Base-by-base conservation (phyloP, 1,140 invertebrate species). In the Heterodera schachtii region DNA sequence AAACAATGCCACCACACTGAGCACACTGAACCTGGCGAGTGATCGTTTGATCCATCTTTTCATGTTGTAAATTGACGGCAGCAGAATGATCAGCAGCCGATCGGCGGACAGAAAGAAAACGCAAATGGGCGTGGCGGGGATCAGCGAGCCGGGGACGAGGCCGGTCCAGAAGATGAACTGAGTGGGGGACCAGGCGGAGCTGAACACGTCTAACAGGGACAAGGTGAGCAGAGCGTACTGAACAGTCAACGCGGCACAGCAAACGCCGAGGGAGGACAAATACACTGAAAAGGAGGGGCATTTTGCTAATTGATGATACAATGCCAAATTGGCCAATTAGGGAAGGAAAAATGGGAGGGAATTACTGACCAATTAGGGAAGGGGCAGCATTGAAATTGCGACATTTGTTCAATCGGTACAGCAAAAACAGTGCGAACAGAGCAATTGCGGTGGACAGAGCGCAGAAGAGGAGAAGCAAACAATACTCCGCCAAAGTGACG, bases 121-220 rank as follows among this genome's bases (percentile, higher is more conserved):
- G 41, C 41, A 79, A 73, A 79, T 44, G 3, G 79, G 79, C 4
- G 79, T 60, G 57, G 79, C 79, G 2, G 79, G 79, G 31, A 81
- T 46, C 64, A 81, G 47, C 46, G 43, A 49, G 43, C 79, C 79
- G 44, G 79, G 70, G 2, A 81, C 16, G 44, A 81, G 21, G 66
- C 79, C 79, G 47, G 78, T 57, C 79, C 79, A 81, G 75, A 79
- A 81, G 43, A 81, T 81, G n/a, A 47, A 16, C 66, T 76, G 46
- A 11, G 79, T 81, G n/a, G 49, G 13, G 2, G 16, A 64, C 16
- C 5, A 7, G 9, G 69, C 31, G 7, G 67, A 69, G 69, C 1
- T 11, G 69, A 71, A 46, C 69, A 46, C 31, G 69, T 41, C 11
- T 21, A 19, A 64, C 57, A 71, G 0, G 41, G 69, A 64, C 57